phyloP scores from a whole-genome alignment of 2,113 vertebrate species.

The Syrrhaptes paradoxus region DNA sequence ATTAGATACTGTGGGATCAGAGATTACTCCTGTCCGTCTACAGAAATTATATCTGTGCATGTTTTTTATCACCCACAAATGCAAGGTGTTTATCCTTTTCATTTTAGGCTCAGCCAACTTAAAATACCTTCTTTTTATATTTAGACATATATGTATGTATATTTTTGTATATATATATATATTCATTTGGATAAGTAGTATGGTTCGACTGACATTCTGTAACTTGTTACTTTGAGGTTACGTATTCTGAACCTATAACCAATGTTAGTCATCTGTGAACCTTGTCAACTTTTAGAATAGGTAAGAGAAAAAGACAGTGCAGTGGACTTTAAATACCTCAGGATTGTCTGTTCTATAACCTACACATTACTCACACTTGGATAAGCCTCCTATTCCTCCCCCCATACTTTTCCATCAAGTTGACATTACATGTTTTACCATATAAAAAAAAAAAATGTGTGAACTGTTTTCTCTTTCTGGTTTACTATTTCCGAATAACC shows the following conservation, averaged over 20 bases:
- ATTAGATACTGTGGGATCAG: neutral
- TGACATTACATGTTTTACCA: conserved; percentile 70
- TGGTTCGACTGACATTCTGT: neutral
- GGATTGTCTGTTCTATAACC: neutral
- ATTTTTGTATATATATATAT: neutral
- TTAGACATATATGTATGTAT: too few relatives aligned
- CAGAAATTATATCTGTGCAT: neutral
- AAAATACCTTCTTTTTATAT: neutral
- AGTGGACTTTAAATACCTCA: neutral
- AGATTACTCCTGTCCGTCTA: neutral
- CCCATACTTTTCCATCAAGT: conserved; percentile 57
- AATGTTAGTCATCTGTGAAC: neutral
- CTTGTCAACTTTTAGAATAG: neutral
- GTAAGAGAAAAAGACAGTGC: conserved; percentile 24
- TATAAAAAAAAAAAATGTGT: conserved; percentile 70
- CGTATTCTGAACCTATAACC: neutral
- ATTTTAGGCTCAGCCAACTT: neutral
- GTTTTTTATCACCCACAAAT: neutral
- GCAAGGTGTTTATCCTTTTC: neutral
- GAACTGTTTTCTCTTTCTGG: conserved; percentile 73
- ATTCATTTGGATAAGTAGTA: neutral
- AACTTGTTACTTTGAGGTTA: neutral
- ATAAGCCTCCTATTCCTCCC: conserved; percentile 13
- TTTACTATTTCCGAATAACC: conserved; percentile 75
- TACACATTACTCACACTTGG: neutral